Evolutionary conservation across 2,113 vertebrate genomes (phyloP).

Genomic region (Dromaius novaehollandiae): DNA sequence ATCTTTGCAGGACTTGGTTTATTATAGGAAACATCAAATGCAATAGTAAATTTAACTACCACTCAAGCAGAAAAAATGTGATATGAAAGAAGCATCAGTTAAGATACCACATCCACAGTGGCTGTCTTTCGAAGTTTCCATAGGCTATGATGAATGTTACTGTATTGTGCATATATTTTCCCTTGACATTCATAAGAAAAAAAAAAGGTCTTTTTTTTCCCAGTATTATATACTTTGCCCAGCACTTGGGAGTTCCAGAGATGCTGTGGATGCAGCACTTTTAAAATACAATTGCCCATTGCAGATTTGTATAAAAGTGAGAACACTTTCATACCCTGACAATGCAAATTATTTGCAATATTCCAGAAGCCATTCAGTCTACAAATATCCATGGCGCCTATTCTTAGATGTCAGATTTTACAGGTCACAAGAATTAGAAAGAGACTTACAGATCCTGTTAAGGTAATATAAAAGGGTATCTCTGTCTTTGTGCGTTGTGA

Average conservation of each 20-base stretch:
- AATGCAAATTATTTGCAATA: neutral
- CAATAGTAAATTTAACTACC: neutral
- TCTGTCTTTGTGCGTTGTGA: neutral
- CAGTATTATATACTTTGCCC: neutral
- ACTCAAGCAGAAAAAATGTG: neutral
- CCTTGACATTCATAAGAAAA: neutral
- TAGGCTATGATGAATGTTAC: neutral
- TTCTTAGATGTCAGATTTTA: neutral
- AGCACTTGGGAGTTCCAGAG: neutral
- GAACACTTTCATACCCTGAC: neutral
- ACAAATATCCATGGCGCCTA: neutral
- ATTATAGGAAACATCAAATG: neutral
- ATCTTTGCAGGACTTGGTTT: neutral
- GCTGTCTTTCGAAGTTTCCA: neutral
- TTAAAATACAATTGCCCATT: neutral
- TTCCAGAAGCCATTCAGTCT: neutral
- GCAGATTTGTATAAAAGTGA: neutral
- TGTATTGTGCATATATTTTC: neutral
- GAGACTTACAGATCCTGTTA: neutral
- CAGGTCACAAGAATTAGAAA: neutral
- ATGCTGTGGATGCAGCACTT: neutral
- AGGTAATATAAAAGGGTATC: neutral
- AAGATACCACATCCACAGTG: neutral
- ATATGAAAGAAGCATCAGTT: neutral
- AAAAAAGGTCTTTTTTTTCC: neutral